A percentile compares a stretch with the other conserved stretches of the same genome.
phyloP scores from a whole-genome alignment of 1,140 invertebrate species.

The Pinna nobilis region DNA sequence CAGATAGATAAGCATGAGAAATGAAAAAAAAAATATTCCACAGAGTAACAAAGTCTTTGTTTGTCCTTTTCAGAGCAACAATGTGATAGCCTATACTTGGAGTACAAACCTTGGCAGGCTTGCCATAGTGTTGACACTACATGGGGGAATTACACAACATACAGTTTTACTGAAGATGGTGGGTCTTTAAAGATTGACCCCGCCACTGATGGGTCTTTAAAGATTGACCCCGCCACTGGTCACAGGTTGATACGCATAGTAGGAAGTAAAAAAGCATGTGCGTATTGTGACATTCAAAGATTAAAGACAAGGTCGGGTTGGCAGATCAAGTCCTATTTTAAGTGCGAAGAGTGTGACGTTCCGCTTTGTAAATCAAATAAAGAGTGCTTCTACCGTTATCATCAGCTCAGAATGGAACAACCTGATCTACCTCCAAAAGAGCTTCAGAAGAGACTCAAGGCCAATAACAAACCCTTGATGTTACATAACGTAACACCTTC shows the following conservation, averaged over 20 bases:
- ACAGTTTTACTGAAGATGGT: not conserved
- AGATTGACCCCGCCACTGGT: constrained; percentile 14
- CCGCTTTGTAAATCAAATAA: constrained; percentile 34
- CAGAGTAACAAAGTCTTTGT: not conserved
- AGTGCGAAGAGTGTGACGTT: constrained; percentile 38
- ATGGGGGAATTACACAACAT: not conserved
- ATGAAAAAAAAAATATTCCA: not conserved
- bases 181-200: constrained; percentile 2
- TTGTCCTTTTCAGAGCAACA: not conserved
- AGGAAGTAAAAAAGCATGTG: constrained; percentile 29
- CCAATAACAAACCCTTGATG: constrained; percentile 5
- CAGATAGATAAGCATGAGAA: too few relatives aligned
- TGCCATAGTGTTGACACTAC: constrained; percentile 8
- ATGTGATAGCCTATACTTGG: not conserved
- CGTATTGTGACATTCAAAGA: constrained; percentile 30
- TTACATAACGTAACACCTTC: constrained; percentile 15
- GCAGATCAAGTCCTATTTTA: constrained; percentile 44
- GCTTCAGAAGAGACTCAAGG: constrained; percentile 25
- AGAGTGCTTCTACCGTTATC: constrained; percentile 35
- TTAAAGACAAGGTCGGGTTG: constrained; percentile 44
- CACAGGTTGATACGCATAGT: constrained; percentile 28
- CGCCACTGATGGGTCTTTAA: not conserved
- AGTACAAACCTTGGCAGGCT: not conserved
- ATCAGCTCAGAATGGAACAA: constrained; percentile 30
- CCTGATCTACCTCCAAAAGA: constrained; percentile 27